Percentiles rank a stretch among this genome's conserved stretches.
phyloP scores from a whole-genome alignment of 2,113 vertebrate genomes.

The Urocolius indicus region DNA sequence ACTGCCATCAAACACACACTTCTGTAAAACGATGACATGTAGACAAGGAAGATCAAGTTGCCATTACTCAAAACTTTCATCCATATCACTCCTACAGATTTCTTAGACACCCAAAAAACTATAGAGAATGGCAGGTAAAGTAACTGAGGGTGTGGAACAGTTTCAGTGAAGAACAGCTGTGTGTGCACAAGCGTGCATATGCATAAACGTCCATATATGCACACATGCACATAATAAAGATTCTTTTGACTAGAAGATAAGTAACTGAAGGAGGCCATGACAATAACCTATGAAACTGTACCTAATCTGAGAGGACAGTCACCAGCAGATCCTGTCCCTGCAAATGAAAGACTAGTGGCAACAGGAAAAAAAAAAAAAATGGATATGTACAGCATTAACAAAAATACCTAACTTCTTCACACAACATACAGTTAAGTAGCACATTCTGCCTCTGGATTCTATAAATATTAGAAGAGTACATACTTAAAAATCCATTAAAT shows the following conservation, averaged over 20 bases:
- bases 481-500: not conserved
- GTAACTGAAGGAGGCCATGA: not conserved
- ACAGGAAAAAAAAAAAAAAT: not conserved
- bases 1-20: not conserved
- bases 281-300: not conserved
- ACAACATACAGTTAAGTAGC: not conserved
- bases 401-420: not conserved
- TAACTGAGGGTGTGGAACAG: not conserved
- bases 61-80: not conserved
- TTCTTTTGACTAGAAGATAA: not conserved
- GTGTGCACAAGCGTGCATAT: accelerated
- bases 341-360: not conserved
- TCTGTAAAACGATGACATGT: not conserved
- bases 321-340: not conserved
- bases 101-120: not conserved
- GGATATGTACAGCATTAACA: not conserved
- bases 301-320: not conserved
- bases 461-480: not conserved
- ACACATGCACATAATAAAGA: not conserved
- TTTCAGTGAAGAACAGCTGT: not conserved
- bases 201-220: not conserved
- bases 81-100: not conserved
- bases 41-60: too few species aligned
- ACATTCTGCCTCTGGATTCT: not conserved
- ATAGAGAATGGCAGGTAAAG: not conserved